Evolutionary conservation across 2,797 vertebrate genomes (phyloP).

Genomic region (Leucoraja ocellata): DNA sequence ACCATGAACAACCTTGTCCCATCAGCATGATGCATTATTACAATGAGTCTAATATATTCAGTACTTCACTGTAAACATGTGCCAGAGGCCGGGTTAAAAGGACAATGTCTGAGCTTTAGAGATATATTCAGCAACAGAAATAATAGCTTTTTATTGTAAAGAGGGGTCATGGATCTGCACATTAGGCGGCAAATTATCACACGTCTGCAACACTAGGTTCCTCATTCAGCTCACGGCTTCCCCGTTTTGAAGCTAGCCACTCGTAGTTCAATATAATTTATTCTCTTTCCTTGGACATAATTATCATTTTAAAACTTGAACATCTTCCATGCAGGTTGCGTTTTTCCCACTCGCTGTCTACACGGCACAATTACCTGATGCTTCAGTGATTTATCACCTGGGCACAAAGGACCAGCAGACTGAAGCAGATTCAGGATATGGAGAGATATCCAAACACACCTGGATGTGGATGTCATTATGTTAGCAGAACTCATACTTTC

Average conservation of each 20-base stretch:
- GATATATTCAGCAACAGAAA: background rate
- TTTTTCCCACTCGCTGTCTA: background rate
- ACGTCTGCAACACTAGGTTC: background rate
- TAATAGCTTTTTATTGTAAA: background rate
- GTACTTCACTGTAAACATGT: background rate
- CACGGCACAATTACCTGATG: background rate
- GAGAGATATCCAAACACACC: background rate
- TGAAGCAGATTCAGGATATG: background rate
- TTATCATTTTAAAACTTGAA: background rate
- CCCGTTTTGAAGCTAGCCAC: background rate
- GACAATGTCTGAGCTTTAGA: background rate
- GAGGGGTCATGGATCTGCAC: background rate
- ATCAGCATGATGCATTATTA: no score
- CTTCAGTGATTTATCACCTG: background rate
- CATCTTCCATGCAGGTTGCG: background rate
- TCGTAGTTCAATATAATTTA: background rate
- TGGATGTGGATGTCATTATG: background rate
- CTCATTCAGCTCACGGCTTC: background rate
- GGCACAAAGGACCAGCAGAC: background rate
- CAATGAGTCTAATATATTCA: background rate
- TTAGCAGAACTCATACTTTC: background rate
- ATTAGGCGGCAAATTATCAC: background rate
- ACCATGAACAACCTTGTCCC: no score
- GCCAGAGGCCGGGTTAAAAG: background rate
- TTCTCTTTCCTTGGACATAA: background rate